Conservation (phyloP, 1,140 invertebrate genomes). For the Zaprionus africanus region DNA sequence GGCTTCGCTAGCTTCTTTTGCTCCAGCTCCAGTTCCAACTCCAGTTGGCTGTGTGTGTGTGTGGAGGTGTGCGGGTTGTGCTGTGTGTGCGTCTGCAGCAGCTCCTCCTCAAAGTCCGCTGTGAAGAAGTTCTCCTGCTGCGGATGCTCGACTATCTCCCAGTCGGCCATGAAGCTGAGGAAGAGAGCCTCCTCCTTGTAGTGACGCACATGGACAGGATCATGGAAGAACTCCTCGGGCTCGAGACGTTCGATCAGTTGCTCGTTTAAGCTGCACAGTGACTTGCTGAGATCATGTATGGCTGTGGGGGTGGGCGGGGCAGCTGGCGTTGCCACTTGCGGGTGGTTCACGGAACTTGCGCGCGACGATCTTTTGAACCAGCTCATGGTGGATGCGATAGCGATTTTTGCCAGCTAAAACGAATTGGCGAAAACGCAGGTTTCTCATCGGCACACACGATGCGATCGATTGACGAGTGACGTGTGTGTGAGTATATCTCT, state of each 20-base stretch:
- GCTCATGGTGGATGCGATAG: conserved; percentile 86
- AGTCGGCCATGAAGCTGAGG: conserved; percentile 78
- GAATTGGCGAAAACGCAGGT: conserved; percentile 87
- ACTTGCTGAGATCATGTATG: conserved; percentile 43
- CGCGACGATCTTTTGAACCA: conserved; percentile 87
- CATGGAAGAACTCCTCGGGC: conserved; percentile 80
- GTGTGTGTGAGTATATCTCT: not conserved
- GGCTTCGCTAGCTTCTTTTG: not conserved
- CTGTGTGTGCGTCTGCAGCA: conserved; percentile 55
- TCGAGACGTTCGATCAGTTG: conserved; percentile 68
- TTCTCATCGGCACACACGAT: conserved; percentile 86
- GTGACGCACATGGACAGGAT: conserved; percentile 76
- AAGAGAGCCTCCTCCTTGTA: conserved; percentile 78
- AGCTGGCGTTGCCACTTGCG: conserved; percentile 1
- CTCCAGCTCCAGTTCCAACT: not conserved
- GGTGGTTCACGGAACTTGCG: conserved; percentile 85
- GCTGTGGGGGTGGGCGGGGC: too few relatives aligned
- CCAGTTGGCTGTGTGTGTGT: not conserved
- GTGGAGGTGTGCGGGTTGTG: conserved; percentile 12
- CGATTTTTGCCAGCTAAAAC: conserved; percentile 87
- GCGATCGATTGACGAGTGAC: conserved; percentile 19
- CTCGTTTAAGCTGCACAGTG: conserved; percentile 57
- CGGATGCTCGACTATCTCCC: conserved; percentile 80
- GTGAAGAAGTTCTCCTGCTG: conserved; percentile 69
- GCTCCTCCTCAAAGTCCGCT: conserved; percentile 78